Base-by-base conservation (phyloP, 2,888 invertebrate genomes). In the Lepidochrysops patricia region DNA sequence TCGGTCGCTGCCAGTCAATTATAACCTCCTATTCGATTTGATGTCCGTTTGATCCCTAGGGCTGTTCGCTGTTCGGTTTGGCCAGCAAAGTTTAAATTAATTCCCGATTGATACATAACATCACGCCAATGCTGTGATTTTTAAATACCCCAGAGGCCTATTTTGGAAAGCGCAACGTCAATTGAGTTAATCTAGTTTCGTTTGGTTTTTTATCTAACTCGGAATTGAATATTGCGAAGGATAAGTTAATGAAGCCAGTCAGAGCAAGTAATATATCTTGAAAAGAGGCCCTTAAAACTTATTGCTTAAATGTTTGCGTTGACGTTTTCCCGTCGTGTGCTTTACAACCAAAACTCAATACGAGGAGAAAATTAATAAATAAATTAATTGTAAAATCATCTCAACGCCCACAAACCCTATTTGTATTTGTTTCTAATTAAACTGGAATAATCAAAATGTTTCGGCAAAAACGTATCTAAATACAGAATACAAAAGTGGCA, bases 11-110 rank as follows among this genome's bases (percentile, higher is more conserved):
- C 67, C 67, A 76, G 80, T 81, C 84, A 84, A 84, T 85, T 84
- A 85, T 85, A 82, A 84, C 81, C 79, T 81, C 80, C 82, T 84
- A 84, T 86, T 83, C 78, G 84, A 85, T 87, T 84, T 84, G 83
- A 84, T 82, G 78, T 74, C 80, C 74, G 79, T 76, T 79, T 72
- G 72, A 77, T 84, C 86, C 82, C 82, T 75, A 69, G 81, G 80
- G 86, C 69, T 69, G 68, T 70, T 70, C 76, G 74, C 72, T 82
- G 80, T 75, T 84, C 81, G 80, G 79, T 84, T 84, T 81, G 79
- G 73, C 76, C 75, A 77, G 79, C 77, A 80, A 86, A 86, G 82
- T 86, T 87, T 85, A 84, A 87, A 87, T 87, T 84, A 86, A 85
- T 85, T 86, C 80, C 75, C 77, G 76, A 84, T 86, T 84, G 86